Conservation (phyloP, 2,113 vertebrate species). For the Lipotes vexillifer region DNA sequence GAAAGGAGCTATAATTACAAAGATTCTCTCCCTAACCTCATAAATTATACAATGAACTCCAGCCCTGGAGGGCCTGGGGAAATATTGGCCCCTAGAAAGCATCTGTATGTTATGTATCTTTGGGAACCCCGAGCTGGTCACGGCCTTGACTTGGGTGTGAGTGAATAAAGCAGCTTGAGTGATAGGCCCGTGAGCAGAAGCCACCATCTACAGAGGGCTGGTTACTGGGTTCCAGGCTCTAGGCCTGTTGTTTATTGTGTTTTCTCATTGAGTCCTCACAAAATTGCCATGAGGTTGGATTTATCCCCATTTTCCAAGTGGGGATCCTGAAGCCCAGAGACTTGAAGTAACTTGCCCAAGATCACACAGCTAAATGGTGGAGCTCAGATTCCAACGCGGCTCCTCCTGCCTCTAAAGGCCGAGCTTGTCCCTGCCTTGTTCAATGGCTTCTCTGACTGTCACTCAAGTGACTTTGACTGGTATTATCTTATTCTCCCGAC, state of each 20-base stretch:
- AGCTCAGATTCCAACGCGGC: no score
- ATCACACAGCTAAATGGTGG: not conserved
- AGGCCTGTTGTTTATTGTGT: not conserved
- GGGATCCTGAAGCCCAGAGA: not conserved
- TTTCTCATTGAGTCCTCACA: not conserved
- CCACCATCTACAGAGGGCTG: not conserved
- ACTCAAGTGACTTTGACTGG: not conserved
- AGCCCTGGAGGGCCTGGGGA: not conserved
- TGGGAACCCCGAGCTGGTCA: not conserved
- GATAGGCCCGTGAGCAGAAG: not conserved
- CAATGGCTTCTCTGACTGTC: fast-evolving
- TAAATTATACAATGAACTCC: not conserved
- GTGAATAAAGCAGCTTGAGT: fast-evolving
- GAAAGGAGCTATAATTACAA: not conserved
- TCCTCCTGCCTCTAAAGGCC: no score
- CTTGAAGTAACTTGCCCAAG: not conserved
- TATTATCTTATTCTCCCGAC: not conserved
- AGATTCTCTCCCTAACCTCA: not conserved
- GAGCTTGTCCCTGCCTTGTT: no score
- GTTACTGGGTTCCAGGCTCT: not conserved
- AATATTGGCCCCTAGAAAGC: not conserved
- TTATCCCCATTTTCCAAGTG: not conserved
- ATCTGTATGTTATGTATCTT: not conserved
- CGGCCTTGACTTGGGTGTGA: no score
- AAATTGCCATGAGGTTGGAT: not conserved